Percentiles rank a stretch among this genome's conserved stretches.
phyloP scores from a whole-genome alignment of 2,797 vertebrate genomes.

The Borostomias antarcticus region DNA sequence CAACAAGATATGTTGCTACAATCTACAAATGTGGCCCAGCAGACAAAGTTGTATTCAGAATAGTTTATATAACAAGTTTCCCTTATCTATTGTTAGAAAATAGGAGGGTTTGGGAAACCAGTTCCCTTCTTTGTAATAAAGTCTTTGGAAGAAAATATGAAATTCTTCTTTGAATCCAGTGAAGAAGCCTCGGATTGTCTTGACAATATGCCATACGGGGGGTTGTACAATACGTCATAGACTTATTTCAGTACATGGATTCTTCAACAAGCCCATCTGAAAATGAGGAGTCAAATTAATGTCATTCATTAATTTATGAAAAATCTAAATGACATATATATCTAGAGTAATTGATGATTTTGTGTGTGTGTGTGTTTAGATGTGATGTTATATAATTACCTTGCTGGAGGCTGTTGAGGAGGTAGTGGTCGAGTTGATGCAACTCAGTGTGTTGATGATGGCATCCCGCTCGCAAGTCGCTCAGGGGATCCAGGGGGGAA shows the following conservation, averaged over 20 bases:
- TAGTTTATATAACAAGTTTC: slow-evolving; percentile 36
- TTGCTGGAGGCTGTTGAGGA: slow-evolving; percentile 63
- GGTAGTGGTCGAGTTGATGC: slow-evolving; percentile 72
- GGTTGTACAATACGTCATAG: slow-evolving; percentile 67
- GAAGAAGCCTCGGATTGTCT: slow-evolving; percentile 37
- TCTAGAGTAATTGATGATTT: too few relatives aligned
- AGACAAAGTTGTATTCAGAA: slow-evolving; percentile 2
- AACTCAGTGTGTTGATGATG: slow-evolving; percentile 66
- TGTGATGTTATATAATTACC: too few relatives aligned
- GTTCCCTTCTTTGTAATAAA: slow-evolving; percentile 19
- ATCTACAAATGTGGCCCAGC: slow-evolving; percentile 17
- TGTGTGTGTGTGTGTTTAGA: too few relatives aligned
- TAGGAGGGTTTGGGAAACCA: slow-evolving; percentile 27
- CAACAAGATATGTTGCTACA: too few relatives aligned
- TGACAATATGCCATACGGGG: slow-evolving; percentile 81
- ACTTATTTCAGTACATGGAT: slow-evolving; percentile 76
- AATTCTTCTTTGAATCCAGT: slow-evolving; percentile 48
- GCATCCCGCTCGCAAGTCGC: slow-evolving; percentile 45
- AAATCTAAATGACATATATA: too few relatives aligned
- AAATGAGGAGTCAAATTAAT: slow-evolving; percentile 34
- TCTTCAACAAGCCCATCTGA: slow-evolving; percentile 70
- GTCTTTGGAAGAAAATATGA: slow-evolving; percentile 26
- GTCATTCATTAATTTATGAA: slow-evolving; percentile 31
- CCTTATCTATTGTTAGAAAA: slow-evolving; percentile 19
- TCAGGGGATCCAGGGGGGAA: slow-evolving; percentile 45